These are phyloP conservation scores for Nymphalis c-album DNA, from an alignment of 2,888 invertebrate species.

Conservation along the genomic window DNA sequence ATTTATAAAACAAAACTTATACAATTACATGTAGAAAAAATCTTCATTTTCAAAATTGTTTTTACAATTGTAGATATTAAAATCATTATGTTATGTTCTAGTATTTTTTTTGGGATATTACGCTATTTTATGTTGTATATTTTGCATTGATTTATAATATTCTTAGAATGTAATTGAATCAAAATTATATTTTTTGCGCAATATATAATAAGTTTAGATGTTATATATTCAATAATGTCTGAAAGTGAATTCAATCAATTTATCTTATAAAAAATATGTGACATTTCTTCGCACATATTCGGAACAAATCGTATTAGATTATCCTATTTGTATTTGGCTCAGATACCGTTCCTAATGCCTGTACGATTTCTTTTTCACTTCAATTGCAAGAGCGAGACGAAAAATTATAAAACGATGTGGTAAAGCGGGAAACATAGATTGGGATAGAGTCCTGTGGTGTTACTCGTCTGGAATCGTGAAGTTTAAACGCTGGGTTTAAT, in stretches of 20 bases:
- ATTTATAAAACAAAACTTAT: no score
- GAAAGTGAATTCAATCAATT: background rate
- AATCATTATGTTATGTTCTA: no score
- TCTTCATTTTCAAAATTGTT: no score
- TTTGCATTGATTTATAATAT: no score
- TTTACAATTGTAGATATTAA: no score
- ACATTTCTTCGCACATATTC: background rate
- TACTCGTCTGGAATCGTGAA: constrained; percentile 2
- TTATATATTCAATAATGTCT: no score
- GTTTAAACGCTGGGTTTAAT: constrained; percentile 10
- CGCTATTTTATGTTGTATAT: no score
- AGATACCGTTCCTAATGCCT: constrained; percentile 4
- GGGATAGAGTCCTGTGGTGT: background rate
- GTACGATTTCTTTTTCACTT: background rate
- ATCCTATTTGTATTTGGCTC: constrained; percentile 3
- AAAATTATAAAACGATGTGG: background rate
- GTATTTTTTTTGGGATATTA: no score
- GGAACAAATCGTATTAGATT: background rate
- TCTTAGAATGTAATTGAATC: no score
- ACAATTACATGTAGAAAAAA: no score
- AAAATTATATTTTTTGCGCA: no score
- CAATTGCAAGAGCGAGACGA: constrained; percentile 2
- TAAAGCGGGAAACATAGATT: background rate
- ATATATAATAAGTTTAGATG: no score
- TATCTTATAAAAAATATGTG: background rate